phyloP scores from a whole-genome alignment of 1,140 invertebrate species.

The Polyergus mexicanus region DNA sequence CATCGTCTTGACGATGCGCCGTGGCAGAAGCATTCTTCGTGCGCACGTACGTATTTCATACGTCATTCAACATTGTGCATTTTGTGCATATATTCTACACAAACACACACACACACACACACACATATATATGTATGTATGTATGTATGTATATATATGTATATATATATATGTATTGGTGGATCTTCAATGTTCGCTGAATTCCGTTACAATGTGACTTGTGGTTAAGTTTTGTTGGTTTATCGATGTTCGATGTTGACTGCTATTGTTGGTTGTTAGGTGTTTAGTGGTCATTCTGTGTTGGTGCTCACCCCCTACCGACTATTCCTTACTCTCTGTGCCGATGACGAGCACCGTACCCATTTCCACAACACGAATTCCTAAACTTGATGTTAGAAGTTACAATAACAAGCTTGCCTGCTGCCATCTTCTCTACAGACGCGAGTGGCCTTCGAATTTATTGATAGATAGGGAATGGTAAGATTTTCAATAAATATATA shows the following conservation, averaged over 20 bases:
- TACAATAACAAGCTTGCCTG: conserved; percentile 71
- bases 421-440: conserved; percentile 50
- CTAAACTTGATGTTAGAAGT: conserved; percentile 79
- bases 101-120: conserved; percentile 44
- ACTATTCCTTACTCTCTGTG: conserved; percentile 79
- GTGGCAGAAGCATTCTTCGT: conserved; percentile 72
- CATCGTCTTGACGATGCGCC: conserved; percentile 16
- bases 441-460: conserved; percentile 16
- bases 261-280: conserved; percentile 86
- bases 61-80: conserved; percentile 67
- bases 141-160: conserved; percentile 40
- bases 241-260: conserved; percentile 86
- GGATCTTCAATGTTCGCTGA: conserved; percentile 83
- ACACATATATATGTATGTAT: conserved; percentile 48
- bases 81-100: conserved; percentile 63
- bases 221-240: conserved; percentile 85
- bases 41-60: conserved; percentile 75
- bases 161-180: conserved; percentile 59
- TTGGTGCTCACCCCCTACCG: conserved; percentile 81
- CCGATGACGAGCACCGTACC: conserved; percentile 55
- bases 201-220: conserved; percentile 84
- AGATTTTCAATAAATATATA: conserved; percentile 67
- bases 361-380: conserved; percentile 56
- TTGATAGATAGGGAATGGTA: conserved; percentile 68
- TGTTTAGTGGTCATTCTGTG: conserved; percentile 86